Evolutionary conservation across 2,113 vertebrate genomes (phyloP), one percentile per base, ranked within the genome.

Genomic region (Morone chrysops): DNA sequence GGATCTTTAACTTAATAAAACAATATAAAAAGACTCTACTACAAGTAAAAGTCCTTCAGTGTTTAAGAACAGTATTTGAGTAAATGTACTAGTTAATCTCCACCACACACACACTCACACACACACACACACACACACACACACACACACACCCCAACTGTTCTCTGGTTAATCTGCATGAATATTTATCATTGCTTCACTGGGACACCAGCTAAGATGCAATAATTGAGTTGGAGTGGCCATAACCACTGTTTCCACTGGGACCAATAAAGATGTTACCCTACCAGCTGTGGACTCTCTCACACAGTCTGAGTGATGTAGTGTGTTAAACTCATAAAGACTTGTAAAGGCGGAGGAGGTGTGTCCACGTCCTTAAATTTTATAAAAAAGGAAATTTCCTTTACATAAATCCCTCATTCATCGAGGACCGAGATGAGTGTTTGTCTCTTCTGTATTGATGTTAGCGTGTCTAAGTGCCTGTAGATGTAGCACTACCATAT

Each of bases 151-250:
- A 6, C 59, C 8, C 63, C 54, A 66, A 81, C 79, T 87, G 83
- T 84, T 83, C 45, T 12, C 61, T 59, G 68, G 60, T 78, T 90
- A 84, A 85, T 93, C 72, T 88, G 76, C 91, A 93, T 94, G 92
- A 94, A 94, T 94, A 94, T 95, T 94, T 85, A 94, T 94, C 81
- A 80, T n/a, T 6, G 72, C 79, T 87, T 80, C 92, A 77, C 89
- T 82, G 88, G 90, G 89, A 92, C 91, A 76, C 84, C 70, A 88
- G 84, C 90, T 89, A 84, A 95, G 89, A 89, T 71, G 80, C 90
- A 89, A 90, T 95, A 94, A 94, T 95, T 90, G 92, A 92, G 89
- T 89, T 91, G 88, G 82, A 88, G 85, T 87, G 81, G 86, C 63
- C 83, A 77, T 92, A 82, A 89, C 81, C 65, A 70, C 25, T 18